phyloP scores from a whole-genome alignment of 1,140 invertebrate species.

The Hestina assimilis region DNA sequence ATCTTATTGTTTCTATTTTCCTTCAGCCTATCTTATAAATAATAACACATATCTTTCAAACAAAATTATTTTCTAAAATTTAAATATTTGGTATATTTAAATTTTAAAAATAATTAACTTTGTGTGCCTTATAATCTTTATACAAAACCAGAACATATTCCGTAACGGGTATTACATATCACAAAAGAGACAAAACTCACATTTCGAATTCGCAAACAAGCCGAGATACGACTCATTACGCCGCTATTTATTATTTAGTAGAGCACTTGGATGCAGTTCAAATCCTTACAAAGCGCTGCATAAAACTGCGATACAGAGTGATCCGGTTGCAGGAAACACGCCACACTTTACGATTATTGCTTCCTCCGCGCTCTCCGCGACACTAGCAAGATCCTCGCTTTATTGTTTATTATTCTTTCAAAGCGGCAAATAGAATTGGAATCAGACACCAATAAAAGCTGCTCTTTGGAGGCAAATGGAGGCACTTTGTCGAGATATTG shows the following conservation, averaged over 20 bases:
- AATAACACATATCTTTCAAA: too few species aligned
- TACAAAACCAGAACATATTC: background rate
- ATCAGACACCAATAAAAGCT: slow-evolving; percentile 29
- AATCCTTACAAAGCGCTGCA: slow-evolving; percentile 47
- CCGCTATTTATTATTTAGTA: slow-evolving; percentile 33
- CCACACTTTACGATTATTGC: slow-evolving; percentile 62
- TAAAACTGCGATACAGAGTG: slow-evolving; percentile 44
- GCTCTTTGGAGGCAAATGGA: slow-evolving; percentile 6
- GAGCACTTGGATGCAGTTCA: slow-evolving; percentile 49
- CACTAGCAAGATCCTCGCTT: slow-evolving; percentile 34
- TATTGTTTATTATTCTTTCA: slow-evolving; percentile 57
- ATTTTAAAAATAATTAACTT: too few species aligned
- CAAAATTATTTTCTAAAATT: too few species aligned
- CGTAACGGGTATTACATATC: background rate
- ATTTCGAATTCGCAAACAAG: slow-evolving; percentile 9
- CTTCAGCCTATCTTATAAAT: too few species aligned
- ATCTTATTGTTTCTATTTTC: too few species aligned
- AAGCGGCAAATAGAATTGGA: slow-evolving; percentile 30
- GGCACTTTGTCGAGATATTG: slow-evolving; percentile 11
- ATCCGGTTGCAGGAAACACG: slow-evolving; percentile 41
- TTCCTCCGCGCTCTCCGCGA: slow-evolving; percentile 42
- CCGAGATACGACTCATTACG: slow-evolving; percentile 19
- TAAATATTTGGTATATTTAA: too few species aligned
- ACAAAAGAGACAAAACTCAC: background rate
- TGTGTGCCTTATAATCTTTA: too few species aligned